Evolutionary conservation across 2,888 invertebrate genomes (phyloP).

Genomic region (Meteorus colon): DNA sequence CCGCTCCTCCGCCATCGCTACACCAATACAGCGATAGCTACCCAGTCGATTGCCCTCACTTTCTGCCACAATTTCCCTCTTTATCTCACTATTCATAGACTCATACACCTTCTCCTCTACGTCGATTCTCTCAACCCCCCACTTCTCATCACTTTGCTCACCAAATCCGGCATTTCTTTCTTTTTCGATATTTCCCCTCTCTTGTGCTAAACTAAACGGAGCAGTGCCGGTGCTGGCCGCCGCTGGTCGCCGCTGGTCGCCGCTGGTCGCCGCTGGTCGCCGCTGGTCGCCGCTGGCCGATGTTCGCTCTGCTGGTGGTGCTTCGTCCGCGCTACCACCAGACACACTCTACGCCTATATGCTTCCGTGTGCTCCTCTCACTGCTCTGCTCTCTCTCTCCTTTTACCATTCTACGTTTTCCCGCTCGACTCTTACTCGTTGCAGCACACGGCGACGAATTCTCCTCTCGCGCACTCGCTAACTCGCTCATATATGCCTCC

Average conservation of each 20-base stretch:
- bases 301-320: constrained; percentile 32
- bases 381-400: constrained; percentile 39
- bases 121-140: constrained; percentile 21
- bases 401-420: constrained; percentile 40
- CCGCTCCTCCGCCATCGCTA: constrained; percentile 72
- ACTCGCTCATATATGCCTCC: neutral
- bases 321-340: constrained; percentile 41
- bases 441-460: neutral
- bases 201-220: constrained; percentile 29
- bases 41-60: constrained; percentile 37
- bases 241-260: constrained; percentile 31
- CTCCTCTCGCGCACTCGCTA: neutral
- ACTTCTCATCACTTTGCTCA: neutral
- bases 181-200: constrained; percentile 41
- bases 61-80: constrained; percentile 13
- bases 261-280: constrained; percentile 31
- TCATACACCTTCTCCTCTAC: constrained; percentile 25
- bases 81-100: neutral
- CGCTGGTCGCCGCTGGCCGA: constrained; percentile 15
- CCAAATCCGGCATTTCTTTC: constrained; percentile 33
- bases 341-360: constrained; percentile 14
- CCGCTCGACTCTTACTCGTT: constrained; percentile 43
- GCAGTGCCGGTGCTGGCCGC: constrained; percentile 37
- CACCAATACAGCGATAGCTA: constrained; percentile 54
- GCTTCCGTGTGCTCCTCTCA: constrained; percentile 30